These are phyloP conservation scores for Euura saliciscinereae DNA, from an alignment of 1,140 invertebrate species.

Conservation along the genomic window DNA sequence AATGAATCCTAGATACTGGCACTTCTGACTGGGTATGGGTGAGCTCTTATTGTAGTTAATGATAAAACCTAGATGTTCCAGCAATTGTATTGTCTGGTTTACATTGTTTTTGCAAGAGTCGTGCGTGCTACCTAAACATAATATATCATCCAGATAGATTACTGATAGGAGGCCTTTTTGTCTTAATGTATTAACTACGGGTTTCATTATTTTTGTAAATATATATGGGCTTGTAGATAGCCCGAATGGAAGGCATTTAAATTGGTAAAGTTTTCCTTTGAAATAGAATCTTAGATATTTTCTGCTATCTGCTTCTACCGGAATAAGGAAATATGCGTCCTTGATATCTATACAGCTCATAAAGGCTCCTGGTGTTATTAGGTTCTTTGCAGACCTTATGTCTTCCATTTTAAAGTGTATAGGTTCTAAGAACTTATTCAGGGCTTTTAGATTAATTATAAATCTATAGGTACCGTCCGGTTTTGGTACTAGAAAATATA, in stretches of 20 bases:
- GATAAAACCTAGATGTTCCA: conserved; percentile 20
- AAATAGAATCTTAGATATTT: conserved; percentile 25
- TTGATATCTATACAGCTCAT: conserved; percentile 22
- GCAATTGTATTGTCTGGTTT: background rate
- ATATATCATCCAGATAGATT: conserved; percentile 25
- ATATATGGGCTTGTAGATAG: conserved; percentile 1
- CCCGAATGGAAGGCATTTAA: conserved; percentile 20
- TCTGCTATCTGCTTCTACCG: conserved; percentile 15
- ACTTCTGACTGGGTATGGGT: conserved; percentile 11
- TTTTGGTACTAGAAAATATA: conserved; percentile 38
- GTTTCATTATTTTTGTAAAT: conserved; percentile 27
- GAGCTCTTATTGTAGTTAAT: conserved; percentile 19
- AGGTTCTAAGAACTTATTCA: conserved; percentile 24
- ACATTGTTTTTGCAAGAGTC: conserved; percentile 23
- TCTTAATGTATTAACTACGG: conserved; percentile 15
- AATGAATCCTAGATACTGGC: conserved; percentile 24
- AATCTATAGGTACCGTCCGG: conserved; percentile 45
- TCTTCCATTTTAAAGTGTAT: conserved; percentile 29
- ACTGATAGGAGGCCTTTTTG: conserved; percentile 9
- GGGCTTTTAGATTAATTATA: conserved; percentile 30
- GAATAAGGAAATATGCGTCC: conserved; percentile 25
- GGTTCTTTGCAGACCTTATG: conserved; percentile 17
- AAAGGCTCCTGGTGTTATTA: conserved; percentile 16
- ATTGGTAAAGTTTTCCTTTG: conserved; percentile 20
- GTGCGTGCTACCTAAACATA: conserved; percentile 25